Evolutionary conservation across 2,113 vertebrate species (phyloP), one percentile per base, ranked within the genome.

Genomic region (Marmota monax): DNA sequence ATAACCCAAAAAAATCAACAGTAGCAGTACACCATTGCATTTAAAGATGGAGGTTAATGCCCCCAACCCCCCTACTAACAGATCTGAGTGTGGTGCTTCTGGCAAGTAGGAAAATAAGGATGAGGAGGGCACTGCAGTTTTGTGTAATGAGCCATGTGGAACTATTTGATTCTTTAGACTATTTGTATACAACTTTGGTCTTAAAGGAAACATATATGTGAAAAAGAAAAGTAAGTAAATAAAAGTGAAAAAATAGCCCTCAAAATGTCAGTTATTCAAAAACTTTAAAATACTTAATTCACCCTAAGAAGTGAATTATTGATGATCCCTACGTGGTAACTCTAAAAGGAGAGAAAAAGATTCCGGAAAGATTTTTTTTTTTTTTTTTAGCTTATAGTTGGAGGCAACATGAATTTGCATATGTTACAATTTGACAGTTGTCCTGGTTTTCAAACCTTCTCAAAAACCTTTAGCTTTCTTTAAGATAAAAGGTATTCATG

Each of bases 231-330:
- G 14, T 16, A 72, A n/a, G 20, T 79, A 39, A 85, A n/a, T 83
- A 63, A 84, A 79, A 48, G 34, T 90, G 61, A 42, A 76, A 93
- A 83, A 58, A 13, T 45, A 95, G 67, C 17, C 22, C 25, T 34
- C 34, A 56, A 95, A 80, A 73, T 77, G 17, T 56, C 78, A 84
- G 9, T 67, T 58, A 65, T 63, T 96, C 10, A 2, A 79, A 82
- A 88, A 89, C 9, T 84, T 88, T 70, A 42, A 86, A 88, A 39
- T 78, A 82, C 53, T 80, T 90, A 58, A 79, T 77, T 83, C 74
- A 39, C 12, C 9, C 58, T 3, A 65, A 86, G 92, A 95, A 92
- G 70, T 91, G 37, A 85, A 74, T 83, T 79, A 58, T 91, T 83
- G 56, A 45, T 95, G 23, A 37, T 79, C 39, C 63, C 18, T 58